These are phyloP conservation scores for Melanerpes formicivorus DNA, from an alignment of 2,113 vertebrate genomes.

Conservation along the genomic window DNA sequence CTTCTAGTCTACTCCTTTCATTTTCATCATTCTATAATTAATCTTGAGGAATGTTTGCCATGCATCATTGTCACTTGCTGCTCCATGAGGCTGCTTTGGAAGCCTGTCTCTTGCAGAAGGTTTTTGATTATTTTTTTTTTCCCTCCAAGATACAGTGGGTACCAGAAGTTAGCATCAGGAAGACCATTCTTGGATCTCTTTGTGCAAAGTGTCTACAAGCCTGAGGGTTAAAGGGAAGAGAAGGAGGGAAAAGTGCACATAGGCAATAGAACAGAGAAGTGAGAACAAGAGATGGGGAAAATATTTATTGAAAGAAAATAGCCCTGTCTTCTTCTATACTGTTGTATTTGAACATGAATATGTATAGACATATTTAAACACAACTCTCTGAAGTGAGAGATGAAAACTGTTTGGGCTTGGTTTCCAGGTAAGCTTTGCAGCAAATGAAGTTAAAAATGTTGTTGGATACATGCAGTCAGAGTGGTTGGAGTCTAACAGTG, in stretches of 20 bases:
- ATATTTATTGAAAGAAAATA: neutral
- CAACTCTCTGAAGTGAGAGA: neutral
- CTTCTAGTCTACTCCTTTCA: constrained; percentile 26
- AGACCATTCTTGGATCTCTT: neutral
- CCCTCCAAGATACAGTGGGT: neutral
- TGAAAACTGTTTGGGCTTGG: neutral
- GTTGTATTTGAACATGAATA: neutral
- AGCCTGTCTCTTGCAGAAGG: neutral
- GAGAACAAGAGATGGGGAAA: neutral
- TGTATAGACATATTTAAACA: neutral
- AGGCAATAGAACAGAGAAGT: neutral
- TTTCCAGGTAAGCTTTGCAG: neutral
- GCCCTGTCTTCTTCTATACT: neutral
- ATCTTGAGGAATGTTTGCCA: constrained; percentile 8
- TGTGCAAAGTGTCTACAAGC: neutral
- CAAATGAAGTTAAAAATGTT: neutral
- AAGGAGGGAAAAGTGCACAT: neutral
- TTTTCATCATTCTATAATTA: constrained; percentile 46
- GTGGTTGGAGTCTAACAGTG: neutral
- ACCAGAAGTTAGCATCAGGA: neutral
- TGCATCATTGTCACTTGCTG: neutral
- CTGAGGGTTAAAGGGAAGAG: neutral
- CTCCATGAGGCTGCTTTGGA: neutral
- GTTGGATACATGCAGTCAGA: neutral
- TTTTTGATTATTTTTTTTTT: too few relatives aligned